Evolutionary conservation across 2,797 vertebrate genomes (phyloP).

Genomic region (Dromococcyx pavoninus): DNA sequence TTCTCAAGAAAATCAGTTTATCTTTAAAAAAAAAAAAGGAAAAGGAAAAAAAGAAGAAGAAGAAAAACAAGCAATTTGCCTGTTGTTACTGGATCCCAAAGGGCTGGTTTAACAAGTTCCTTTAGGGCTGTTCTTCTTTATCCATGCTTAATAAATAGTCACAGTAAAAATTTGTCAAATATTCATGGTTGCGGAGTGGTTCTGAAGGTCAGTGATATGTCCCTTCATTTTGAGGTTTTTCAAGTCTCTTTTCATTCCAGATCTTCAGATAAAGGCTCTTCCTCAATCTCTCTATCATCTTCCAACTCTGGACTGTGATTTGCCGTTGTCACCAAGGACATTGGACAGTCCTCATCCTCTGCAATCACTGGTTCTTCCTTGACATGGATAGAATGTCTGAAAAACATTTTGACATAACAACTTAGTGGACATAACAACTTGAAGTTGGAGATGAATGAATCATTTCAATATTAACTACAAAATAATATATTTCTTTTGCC

Average conservation of each 20-base stretch:
- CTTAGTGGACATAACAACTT: too few species aligned
- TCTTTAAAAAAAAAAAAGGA: constrained; percentile 77
- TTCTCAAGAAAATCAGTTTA: constrained; percentile 83
- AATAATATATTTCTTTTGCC: not conserved
- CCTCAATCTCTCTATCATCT: constrained; percentile 97
- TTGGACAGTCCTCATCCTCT: constrained; percentile 97
- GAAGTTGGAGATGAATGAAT: constrained; percentile 8
- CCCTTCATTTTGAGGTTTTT: constrained; percentile 83
- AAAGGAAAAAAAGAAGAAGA: constrained; percentile 34
- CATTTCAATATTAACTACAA: not conserved
- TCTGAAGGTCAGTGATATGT: constrained; percentile 85
- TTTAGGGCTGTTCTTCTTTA: constrained; percentile 92
- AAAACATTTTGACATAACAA: constrained; percentile 53
- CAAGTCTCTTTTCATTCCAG: constrained; percentile 91
- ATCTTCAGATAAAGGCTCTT: constrained; percentile 98
- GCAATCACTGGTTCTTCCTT: constrained; percentile 98
- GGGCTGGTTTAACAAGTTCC: constrained; percentile 94
- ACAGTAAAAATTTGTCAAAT: constrained; percentile 94
- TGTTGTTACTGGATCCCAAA: constrained; percentile 90
- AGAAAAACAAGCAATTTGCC: constrained; percentile 91
- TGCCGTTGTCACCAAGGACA: constrained; percentile 98
- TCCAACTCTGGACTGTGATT: constrained; percentile 99
- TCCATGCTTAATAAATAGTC: constrained; percentile 99
- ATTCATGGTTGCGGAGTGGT: constrained; percentile 90
- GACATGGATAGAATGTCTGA: constrained; percentile 92